A percentile compares a stretch with the other conserved stretches of the same genome.
These are phyloP conservation scores for Cichladusa arquata DNA, from an alignment of 2,113 vertebrate genomes.

Conservation along the genomic window DNA sequence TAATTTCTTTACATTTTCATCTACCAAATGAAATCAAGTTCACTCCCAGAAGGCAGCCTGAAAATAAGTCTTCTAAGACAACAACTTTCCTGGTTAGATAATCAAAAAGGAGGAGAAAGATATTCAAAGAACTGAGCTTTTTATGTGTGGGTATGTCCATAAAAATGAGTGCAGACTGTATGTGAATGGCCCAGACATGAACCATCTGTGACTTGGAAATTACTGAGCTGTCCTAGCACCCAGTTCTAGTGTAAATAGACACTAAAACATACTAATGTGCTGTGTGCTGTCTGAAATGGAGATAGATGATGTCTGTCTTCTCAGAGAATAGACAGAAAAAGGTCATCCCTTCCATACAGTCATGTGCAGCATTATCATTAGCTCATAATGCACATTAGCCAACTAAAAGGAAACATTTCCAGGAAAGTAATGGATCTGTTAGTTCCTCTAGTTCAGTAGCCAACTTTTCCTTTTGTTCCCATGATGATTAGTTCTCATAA, in stretches of 20 bases:
- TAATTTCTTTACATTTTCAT: neutral
- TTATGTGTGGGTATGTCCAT: neutral
- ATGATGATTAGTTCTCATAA: constrained; percentile 43
- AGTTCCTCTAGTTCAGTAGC: constrained; percentile 42
- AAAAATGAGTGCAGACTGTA: neutral
- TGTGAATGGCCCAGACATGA: constrained; percentile 13
- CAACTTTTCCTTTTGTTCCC: constrained; percentile 55
- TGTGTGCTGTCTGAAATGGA: constrained; percentile 38
- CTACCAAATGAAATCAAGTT: neutral
- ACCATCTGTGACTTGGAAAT: constrained; percentile 35
- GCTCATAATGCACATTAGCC: constrained; percentile 42
- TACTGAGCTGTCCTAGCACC: constrained; percentile 12
- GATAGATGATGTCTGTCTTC: constrained; percentile 45
- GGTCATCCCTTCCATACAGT: constrained; percentile 31
- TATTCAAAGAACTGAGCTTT: neutral
- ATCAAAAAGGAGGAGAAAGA: neutral
- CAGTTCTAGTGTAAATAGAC: constrained; percentile 29
- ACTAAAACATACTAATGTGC: constrained; percentile 12
- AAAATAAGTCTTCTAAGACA: neutral
- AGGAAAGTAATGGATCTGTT: constrained; percentile 54
- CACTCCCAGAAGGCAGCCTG: neutral
- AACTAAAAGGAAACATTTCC: constrained; percentile 48
- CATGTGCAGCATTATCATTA: constrained; percentile 28
- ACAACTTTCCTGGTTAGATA: neutral
- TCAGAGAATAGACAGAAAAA: constrained; percentile 26